Evolutionary conservation across 64 coral and sea anemone species (phyloP).

Genomic region (Stichodactyla mertensii): DNA sequence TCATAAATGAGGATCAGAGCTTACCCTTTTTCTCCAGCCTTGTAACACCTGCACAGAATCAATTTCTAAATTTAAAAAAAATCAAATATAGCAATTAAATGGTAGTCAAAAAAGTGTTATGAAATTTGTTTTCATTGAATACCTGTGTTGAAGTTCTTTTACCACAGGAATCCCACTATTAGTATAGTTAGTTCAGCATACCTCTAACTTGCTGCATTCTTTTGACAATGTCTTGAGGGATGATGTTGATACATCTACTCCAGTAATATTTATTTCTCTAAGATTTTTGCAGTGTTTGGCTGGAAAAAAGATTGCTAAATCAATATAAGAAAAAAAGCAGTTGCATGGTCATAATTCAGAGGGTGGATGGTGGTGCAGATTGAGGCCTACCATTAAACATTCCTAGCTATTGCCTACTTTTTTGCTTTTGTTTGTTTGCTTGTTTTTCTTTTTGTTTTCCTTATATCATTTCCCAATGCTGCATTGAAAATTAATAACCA

Average conservation of each 20-base stretch:
- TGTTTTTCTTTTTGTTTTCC: no score
- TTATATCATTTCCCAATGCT: no score
- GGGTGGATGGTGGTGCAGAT: no score
- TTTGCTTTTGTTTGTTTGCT: no score
- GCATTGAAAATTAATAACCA: no score
- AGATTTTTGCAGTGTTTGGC: conserved; percentile 76
- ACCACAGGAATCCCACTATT: background rate
- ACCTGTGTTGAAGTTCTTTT: background rate
- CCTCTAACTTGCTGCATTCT: conserved; percentile 71
- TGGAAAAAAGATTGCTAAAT: conserved; percentile 1
- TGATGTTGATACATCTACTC: conserved; percentile 69
- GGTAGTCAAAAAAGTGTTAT: no score
- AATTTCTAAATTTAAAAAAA: conserved; percentile 41
- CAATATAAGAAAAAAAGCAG: background rate
- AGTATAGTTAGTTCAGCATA: conserved; percentile 4
- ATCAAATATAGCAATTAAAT: no score
- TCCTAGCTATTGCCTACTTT: no score
- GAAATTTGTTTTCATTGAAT: background rate
- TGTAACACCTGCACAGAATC: conserved; percentile 55
- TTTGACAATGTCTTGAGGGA: conserved; percentile 74
- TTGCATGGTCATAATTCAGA: no score
- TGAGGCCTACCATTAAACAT: no score
- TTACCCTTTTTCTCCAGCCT: conserved; percentile 88
- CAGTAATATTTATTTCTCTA: conserved; percentile 52
- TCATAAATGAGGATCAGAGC: background rate